phyloP scores from a whole-genome alignment of 2,113 vertebrate species.

The Prionailurus bengalensis region DNA sequence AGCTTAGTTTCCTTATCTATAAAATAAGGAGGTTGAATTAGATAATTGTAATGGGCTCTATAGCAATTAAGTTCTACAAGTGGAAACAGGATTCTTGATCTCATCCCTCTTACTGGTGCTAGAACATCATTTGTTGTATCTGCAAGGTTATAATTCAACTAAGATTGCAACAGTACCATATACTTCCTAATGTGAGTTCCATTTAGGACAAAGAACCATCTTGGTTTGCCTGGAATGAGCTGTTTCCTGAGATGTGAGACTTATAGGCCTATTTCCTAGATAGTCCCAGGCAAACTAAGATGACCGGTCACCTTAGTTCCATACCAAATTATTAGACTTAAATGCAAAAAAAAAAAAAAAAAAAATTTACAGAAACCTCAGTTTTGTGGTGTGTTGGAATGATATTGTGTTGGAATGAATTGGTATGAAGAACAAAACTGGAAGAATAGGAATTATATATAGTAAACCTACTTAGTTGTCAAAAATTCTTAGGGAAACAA shows the following conservation, averaged over 20 bases:
- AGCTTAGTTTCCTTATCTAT: not conserved
- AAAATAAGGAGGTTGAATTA: not conserved
- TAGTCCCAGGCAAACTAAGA: not conserved
- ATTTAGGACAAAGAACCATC: not conserved
- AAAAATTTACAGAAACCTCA: constrained; percentile 2
- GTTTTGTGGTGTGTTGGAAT: not conserved
- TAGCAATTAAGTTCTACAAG: not conserved
- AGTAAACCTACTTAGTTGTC: not conserved
- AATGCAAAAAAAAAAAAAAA: constrained; percentile 26
- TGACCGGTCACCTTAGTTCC: not conserved
- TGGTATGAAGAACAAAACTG: not conserved
- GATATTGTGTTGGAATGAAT: not conserved
- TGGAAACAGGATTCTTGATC: not conserved
- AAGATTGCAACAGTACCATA: not conserved
- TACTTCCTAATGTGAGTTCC: not conserved
- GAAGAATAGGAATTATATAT: not conserved
- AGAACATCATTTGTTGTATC: not conserved
- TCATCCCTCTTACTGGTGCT: not conserved
- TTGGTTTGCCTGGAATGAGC: not conserved
- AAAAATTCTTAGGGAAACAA: not conserved
- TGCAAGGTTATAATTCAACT: not conserved
- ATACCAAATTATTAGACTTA: not conserved
- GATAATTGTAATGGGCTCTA: not conserved
- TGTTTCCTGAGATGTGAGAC: not conserved
- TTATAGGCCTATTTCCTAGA: not conserved